These are phyloP conservation scores for Pseudeuparius sepicola DNA, from an alignment of 2,888 invertebrate genomes.

Conservation along the genomic window DNA sequence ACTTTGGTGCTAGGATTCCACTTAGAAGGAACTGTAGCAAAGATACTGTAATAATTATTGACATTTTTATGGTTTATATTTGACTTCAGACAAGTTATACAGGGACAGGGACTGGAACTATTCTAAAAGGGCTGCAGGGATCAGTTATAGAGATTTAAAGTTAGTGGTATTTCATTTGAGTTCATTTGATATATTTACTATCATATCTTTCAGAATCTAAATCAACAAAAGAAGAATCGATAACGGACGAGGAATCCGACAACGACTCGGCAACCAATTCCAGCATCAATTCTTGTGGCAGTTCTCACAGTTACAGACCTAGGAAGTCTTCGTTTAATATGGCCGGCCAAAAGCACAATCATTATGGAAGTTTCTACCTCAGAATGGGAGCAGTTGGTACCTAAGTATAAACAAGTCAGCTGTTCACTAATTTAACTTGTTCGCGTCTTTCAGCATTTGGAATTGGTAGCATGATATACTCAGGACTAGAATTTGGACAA, in stretches of 20 bases:
- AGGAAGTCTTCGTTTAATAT: constrained; percentile 37
- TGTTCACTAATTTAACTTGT: constrained; percentile 7
- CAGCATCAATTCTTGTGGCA: constrained; percentile 28
- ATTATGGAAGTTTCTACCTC: constrained; percentile 87
- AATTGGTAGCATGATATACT: constrained; percentile 96
- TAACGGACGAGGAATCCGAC: constrained; percentile 48
- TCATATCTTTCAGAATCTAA: constrained; percentile 18
- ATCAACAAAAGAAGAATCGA: constrained; percentile 21
- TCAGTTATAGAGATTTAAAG: too few species aligned
- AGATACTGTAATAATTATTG: too few species aligned
- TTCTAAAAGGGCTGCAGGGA: too few species aligned
- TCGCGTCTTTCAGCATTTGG: constrained; percentile 67
- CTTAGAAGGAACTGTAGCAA: too few species aligned
- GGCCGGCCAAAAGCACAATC: constrained; percentile 50
- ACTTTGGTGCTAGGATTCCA: too few species aligned
- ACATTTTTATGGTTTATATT: too few species aligned
- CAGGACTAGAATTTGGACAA: constrained; percentile 90
- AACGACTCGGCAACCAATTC: constrained; percentile 35
- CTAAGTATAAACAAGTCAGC: constrained; percentile 3
- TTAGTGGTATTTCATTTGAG: constrained; percentile 2
- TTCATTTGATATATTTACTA: too few species aligned
- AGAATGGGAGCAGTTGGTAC: constrained; percentile 87
- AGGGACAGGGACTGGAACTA: too few species aligned
- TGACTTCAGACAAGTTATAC: too few species aligned
- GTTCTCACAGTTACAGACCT: constrained; percentile 26